Evolutionary conservation across 2,113 vertebrate genomes (phyloP).

Genomic region (Ophiodon elongatus): DNA sequence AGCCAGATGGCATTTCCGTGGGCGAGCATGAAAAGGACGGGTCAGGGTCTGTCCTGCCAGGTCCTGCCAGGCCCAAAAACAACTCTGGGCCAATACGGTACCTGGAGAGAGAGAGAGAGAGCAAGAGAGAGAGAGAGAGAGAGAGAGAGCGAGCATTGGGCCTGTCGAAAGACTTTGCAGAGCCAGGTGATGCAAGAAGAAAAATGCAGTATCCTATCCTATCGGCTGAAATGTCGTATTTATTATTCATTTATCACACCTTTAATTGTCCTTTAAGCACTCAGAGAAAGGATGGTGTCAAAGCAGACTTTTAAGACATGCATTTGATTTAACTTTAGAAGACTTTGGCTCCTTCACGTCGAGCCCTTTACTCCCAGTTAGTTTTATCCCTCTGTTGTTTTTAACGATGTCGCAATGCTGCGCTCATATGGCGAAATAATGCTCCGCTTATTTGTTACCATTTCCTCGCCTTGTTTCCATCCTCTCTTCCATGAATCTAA

Average conservation of each 20-base stretch:
- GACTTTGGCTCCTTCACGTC: constrained; percentile 19
- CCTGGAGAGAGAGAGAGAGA: constrained; percentile 60
- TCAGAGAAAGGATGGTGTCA: constrained; percentile 16
- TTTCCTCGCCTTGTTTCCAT: constrained; percentile 59
- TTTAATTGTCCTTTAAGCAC: neutral
- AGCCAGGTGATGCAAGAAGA: constrained; percentile 50
- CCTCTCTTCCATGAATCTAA: constrained; percentile 59
- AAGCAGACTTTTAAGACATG: constrained; percentile 20
- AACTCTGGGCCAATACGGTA: constrained; percentile 71
- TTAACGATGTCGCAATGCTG: constrained; percentile 63
- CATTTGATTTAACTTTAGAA: constrained; percentile 30
- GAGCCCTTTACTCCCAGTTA: constrained; percentile 16
- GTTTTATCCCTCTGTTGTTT: constrained; percentile 61
- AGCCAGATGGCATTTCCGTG: constrained; percentile 88
- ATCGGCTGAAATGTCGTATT: neutral
- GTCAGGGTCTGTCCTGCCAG: constrained; percentile 84
- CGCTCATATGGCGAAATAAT: constrained; percentile 70
- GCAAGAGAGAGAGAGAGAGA: neutral
- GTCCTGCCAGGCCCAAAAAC: constrained; percentile 76
- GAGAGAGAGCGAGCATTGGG: constrained; percentile 39
- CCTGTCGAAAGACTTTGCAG: constrained; percentile 36
- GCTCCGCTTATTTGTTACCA: constrained; percentile 59
- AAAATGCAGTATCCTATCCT: constrained; percentile 8
- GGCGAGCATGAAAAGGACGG: constrained; percentile 85
- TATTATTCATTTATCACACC: neutral